Base-by-base conservation (phyloP, 2,113 vertebrate species). In the Sitta europaea region DNA sequence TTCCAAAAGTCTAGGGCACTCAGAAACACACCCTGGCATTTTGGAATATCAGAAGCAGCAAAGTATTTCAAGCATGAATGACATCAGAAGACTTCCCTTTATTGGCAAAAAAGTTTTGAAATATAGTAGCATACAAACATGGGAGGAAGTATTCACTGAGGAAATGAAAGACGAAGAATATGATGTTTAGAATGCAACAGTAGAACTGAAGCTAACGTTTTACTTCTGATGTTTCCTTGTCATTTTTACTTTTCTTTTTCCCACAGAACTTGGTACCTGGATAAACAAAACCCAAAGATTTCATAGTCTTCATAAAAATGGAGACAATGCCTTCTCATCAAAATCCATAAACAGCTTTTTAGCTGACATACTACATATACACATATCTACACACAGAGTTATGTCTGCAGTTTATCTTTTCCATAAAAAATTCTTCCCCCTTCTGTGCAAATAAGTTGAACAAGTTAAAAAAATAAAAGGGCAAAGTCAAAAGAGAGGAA, bases 401-500 rank as follows among this genome's bases (percentile, higher is more conserved):
- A 79, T n/a, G 19, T 54, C 58, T 90, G 77, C 63, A 90, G 54
- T 90, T 95, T 90, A 79, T 62, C 35, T 91, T 90, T 86, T 86
- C 89, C 89, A 75, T 72, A 65, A 95, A 92, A 80, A 47, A 48
- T 81, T 85, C 68, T 81, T 81, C 35, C 42, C 45, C 35, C 47
- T 87, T 87, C 84, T 58, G 59, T 40, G 55, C 27, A 93, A 96
- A 92, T 73, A 76, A 94, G 85, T 88, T 85, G 81, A 96, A 90
- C 53, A 88, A 90, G 74, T 54, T 50, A 42, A 66, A 86, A 75
- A 87, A 47, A n/a, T 81, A 31, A 79, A 74, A 40, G 79, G 93
- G 74, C 91, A 95, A 94, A 92, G 94, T 93, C 94, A 82, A 96
- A 86, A 89, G 84, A 94, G 35, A 94, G 82, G 90, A 96, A 91